Percentiles rank a stretch among this genome's conserved stretches.
These are phyloP conservation scores for Cerastis rubricosa DNA, from an alignment of 2,888 invertebrate genomes.

Conservation along the genomic window DNA sequence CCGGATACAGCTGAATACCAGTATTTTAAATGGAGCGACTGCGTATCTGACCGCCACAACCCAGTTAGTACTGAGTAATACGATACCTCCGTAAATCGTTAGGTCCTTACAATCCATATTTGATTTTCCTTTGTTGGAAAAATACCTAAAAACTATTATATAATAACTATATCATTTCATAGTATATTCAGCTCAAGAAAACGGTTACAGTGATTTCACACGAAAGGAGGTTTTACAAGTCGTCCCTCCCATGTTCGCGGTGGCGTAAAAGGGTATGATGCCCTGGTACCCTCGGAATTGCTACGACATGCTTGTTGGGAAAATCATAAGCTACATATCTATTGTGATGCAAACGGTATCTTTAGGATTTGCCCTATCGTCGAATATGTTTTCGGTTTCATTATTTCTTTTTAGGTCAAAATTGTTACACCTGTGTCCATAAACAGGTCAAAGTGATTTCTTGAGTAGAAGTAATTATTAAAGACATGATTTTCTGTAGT, in stretches of 20 bases:
- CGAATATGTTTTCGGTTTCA: background rate
- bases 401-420: background rate
- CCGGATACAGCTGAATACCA: no score
- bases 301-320: constrained; percentile 1
- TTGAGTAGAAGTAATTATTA: no score
- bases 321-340: constrained; percentile 17
- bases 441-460: no score
- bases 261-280: constrained; percentile 13
- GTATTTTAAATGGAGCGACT: no score
- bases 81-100: no score
- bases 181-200: constrained; percentile 24
- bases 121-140: background rate
- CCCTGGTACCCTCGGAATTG: constrained; percentile 12
- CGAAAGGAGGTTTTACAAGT: constrained; percentile 9
- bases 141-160: background rate
- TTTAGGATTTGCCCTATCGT: background rate
- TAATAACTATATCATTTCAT: background rate
- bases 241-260: background rate
- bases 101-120: background rate
- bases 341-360: background rate
- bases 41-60: no score
- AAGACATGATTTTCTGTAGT: no score
- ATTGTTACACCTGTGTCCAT: background rate
- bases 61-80: no score
- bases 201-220: constrained; percentile 24